Evolutionary conservation across 2,797 vertebrate species (phyloP), one percentile per base, ranked within the genome.

Genomic region (Helicolenus hilgendorfi): DNA sequence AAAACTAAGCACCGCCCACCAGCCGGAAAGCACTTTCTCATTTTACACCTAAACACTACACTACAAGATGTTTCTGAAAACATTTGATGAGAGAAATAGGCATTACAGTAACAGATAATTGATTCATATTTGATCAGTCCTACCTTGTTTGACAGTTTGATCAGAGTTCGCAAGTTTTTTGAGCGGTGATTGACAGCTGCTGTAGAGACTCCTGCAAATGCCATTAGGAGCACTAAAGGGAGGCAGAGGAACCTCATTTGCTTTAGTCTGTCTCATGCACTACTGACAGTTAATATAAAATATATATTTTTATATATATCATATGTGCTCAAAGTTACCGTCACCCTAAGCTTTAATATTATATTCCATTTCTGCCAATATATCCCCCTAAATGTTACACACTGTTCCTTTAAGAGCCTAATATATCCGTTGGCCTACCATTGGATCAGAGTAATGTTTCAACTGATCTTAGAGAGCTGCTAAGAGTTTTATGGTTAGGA

Each of bases 391-490:
- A 55, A 55, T 55, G 53, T 55, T 55, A 11, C 53, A 22, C 53
- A 55, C 53, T 55, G 53, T 22, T 55, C n/a, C n/a, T 55, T 55
- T 11, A 53, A 13, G 22, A 9, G 27, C 27, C 53, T 71, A 38
- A 60, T 77, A 31, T 72, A 45, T 70, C 60, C 29, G 65, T 9
- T 18, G 65, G 60, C 15, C 49, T 20, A 11, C 27, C 60, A 20
- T 26, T 73, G 85, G 62, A 88, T 85, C 67, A 31, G 20, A 80
- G 79, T 64, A 73, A 83, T 78, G 71, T 80, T 81, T 88, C 76
- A 81, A n/a, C 60, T 27, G 81, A 92, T 91, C 76, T 77, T n/a
- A 49, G 24, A n/a, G 65, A 79, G 72, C 83, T 74, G 31, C 24
- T 70, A 9, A 64, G 26, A 53, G 45, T 81, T 84, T 84, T 70